phyloP scores from a whole-genome alignment of 2,797 vertebrate species.

The Epinephelus malabaricus region DNA sequence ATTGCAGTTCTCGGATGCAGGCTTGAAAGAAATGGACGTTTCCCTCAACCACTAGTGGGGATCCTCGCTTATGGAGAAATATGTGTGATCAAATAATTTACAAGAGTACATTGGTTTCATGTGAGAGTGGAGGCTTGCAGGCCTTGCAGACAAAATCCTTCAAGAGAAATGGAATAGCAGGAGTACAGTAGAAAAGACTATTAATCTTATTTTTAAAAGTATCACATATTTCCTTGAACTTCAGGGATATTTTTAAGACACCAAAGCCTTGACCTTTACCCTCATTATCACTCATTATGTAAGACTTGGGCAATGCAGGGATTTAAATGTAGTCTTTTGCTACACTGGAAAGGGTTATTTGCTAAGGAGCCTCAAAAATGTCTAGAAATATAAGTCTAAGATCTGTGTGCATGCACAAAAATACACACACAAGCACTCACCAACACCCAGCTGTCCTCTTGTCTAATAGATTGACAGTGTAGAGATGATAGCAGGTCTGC shows the following conservation, averaged over 20 bases:
- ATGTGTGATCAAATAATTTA: conserved; percentile 6
- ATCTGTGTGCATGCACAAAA: not conserved
- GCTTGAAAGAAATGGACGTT: not conserved
- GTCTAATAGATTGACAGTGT: conserved; percentile 33
- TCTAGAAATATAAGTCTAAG: conserved; percentile 10
- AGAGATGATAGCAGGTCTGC: conserved; percentile 57
- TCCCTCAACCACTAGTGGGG: not conserved
- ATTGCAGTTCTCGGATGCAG: not conserved
- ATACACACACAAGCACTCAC: conserved; percentile 9
- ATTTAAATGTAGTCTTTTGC: conserved; percentile 7
- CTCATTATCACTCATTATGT: conserved; percentile 3
- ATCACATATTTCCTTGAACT: not conserved
- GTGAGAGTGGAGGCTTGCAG: not conserved
- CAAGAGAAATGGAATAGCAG: not conserved
- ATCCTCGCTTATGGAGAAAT: conserved; percentile 1
- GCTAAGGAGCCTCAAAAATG: not conserved
- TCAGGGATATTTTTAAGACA: conserved; percentile 12
- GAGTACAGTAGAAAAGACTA: not conserved
- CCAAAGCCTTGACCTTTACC: conserved; percentile 27
- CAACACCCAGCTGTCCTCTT: conserved; percentile 54
- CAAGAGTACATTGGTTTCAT: not conserved
- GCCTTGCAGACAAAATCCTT: not conserved
- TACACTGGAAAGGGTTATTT: not conserved
- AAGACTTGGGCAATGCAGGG: not conserved
- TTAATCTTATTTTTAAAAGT: not conserved